Evolutionary conservation across 2,888 invertebrate species (phyloP).

Genomic region (Lutraria lutraria): DNA sequence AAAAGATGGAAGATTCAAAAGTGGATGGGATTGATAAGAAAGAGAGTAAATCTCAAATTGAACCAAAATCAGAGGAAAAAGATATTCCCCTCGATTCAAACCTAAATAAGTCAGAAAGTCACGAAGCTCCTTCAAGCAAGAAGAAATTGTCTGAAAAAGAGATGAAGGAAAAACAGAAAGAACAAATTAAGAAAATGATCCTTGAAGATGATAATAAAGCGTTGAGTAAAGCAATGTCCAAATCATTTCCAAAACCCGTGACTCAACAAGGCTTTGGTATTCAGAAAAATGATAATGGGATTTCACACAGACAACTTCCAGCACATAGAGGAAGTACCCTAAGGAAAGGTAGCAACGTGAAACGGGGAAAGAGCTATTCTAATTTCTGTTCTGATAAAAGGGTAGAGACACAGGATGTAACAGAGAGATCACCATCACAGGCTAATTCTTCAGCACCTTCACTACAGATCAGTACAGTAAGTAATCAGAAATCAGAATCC

Average conservation of each 20-base stretch:
- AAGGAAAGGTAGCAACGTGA: conserved; percentile 40
- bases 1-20: background rate
- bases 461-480: conserved; percentile 26
- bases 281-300: conserved; percentile 22
- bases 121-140: background rate
- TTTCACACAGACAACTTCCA: background rate
- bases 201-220: conserved; percentile 38
- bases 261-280: conserved; percentile 26
- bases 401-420: background rate
- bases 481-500: background rate
- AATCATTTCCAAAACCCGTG: background rate
- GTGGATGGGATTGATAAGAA: background rate
- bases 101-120: background rate
- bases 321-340: background rate
- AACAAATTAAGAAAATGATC: conserved; percentile 41
- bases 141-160: conserved; percentile 5
- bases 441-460: background rate
- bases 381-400: background rate
- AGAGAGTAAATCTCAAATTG: background rate
- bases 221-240: conserved; percentile 36
- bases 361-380: background rate
- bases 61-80: background rate
- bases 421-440: conserved; percentile 14
- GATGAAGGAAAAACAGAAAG: conserved; percentile 28
- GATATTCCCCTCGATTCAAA: background rate